Percentiles rank a stretch among this genome's conserved stretches.
These are phyloP conservation scores for Centrocercus urophasianus DNA, from an alignment of 2,113 vertebrate genomes.

Conservation along the genomic window DNA sequence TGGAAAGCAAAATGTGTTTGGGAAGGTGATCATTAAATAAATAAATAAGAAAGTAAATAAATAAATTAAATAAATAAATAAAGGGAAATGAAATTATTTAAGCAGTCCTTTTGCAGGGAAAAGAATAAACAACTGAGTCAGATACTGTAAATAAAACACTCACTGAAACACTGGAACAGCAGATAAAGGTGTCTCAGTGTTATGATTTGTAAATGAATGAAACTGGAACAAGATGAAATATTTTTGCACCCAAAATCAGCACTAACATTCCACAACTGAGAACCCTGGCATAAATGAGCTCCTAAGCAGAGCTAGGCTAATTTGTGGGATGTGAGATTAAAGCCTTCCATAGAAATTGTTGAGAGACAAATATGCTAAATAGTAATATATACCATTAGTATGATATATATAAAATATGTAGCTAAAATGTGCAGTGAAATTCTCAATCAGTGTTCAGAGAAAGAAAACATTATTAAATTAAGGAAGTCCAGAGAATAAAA, in stretches of 20 bases:
- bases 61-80: neutral
- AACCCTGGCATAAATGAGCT: conserved; percentile 1
- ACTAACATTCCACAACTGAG: neutral
- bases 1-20: neutral
- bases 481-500: neutral
- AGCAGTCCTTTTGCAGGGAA: neutral
- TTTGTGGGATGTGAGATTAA: neutral
- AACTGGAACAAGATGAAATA: neutral
- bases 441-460: neutral
- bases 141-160: neutral
- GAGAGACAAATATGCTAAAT: neutral
- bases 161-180: neutral
- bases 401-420: no score
- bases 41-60: neutral
- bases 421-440: neutral
- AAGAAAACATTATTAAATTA: neutral
- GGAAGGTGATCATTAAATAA: neutral
- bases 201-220: neutral
- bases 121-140: neutral
- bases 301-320: neutral
- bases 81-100: neutral
- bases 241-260: neutral
- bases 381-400: no score
- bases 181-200: neutral
- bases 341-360: neutral